Evolutionary conservation across 1,140 invertebrate genomes (phyloP), one percentile per base, ranked within the genome.

Genomic region (Tyrophagus putrescentiae): DNA sequence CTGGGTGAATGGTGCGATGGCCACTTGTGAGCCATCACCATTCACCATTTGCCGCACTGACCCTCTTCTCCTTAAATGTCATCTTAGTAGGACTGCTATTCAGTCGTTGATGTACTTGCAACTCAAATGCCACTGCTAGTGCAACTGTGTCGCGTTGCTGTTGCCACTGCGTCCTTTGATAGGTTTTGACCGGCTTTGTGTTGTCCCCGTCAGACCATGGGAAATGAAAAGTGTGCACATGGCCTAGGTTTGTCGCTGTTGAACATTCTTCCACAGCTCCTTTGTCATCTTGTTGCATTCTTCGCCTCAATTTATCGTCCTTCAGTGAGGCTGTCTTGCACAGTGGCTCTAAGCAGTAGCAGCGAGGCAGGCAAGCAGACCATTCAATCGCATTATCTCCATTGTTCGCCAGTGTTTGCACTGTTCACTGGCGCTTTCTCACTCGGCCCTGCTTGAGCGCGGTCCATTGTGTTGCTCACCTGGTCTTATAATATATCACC

Each of bases 401-500:
- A 27, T 27, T 27, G 23, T 36, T 36, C 25, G 23, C 11, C 21
- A n/a, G 53, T 27, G 6, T 56, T 56, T 36, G 53, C 31, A 36
- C 44, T 56, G 16, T 56, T 56, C 53, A 28, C 7, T 27, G 6
- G 25, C 7, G 28, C 7, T 56, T 56, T 36, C 28, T 6, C 11
- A 36, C 28, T 56, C 23, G 9, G 31, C 13, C 25, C 53, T 44
- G 9, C 44, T 36, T 33, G 45, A 18, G 7, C 36, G 36, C 31
- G 45, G 45, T 7, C 7, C 45, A 9, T 48, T 48, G 45, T 48
- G 23, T 7, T 21, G 21, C 45, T 48, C 45, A 48, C 45, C 45
- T 48, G 45, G 45, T 48, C 45, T n/a, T n/a, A 48, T 48, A 48
- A 48, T 48, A 48, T 48, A 48, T 48, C 45, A 48, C 45, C 45